A percentile compares a stretch with the other conserved stretches of the same genome.
Evolutionary conservation across 1,140 invertebrate species (phyloP).

Genomic region (Saccostrea cuccullata): DNA sequence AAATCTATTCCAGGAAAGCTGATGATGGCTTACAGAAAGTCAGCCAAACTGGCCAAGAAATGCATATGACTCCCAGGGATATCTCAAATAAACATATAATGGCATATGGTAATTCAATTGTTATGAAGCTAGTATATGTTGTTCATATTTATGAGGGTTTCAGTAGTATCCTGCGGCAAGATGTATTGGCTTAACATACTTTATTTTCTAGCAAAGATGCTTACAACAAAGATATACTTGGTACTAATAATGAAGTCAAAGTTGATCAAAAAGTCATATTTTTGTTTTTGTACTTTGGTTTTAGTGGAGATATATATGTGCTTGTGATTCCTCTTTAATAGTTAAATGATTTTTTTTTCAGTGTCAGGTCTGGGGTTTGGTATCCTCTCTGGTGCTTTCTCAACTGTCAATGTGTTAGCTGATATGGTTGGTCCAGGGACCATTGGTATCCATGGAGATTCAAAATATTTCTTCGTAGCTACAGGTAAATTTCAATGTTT

Average conservation of each 20-base stretch:
- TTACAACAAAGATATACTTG: too few relatives aligned
- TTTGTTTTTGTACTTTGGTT: too few relatives aligned
- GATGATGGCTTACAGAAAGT: constrained; percentile 83
- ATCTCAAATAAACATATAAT: constrained; percentile 92
- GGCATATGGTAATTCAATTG: constrained; percentile 85
- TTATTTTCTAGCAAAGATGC: too few relatives aligned
- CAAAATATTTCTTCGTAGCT: constrained; percentile 90
- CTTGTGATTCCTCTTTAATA: background rate
- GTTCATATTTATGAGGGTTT: too few relatives aligned
- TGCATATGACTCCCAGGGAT: constrained; percentile 66
- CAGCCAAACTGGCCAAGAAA: constrained; percentile 66
- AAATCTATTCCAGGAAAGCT: constrained; percentile 83
- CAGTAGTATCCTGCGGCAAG: too few relatives aligned
- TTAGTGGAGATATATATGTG: too few relatives aligned
- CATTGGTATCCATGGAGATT: constrained; percentile 90
- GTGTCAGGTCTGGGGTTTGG: constrained; percentile 97
- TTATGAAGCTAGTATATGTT: too few relatives aligned
- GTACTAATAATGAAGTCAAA: too few relatives aligned
- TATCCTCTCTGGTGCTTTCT: constrained; percentile 95
- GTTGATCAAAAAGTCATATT: too few relatives aligned
- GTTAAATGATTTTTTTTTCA: constrained; percentile 65
- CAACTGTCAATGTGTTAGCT: constrained; percentile 94
- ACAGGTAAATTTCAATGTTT: constrained; percentile 80
- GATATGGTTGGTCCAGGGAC: constrained; percentile 96
- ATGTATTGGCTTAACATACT: too few relatives aligned